These are phyloP conservation scores for Xiphydria camelus DNA, from an alignment of 2,888 invertebrate species.

Conservation along the genomic window DNA sequence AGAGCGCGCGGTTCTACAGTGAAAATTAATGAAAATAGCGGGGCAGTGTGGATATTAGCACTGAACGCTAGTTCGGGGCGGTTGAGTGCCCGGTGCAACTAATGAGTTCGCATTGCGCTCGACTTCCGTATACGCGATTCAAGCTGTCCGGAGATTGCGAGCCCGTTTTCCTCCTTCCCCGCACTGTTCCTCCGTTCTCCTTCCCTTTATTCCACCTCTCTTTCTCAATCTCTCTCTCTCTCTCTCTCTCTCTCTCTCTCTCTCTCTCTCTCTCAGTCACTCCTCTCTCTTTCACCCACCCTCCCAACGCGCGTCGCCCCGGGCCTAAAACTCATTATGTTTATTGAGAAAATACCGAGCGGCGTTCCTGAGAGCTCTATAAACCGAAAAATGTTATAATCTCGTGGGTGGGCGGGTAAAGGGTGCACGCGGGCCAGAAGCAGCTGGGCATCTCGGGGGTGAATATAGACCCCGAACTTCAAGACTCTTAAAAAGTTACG, in stretches of 20 bases:
- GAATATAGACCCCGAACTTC: slow-evolving; percentile 9
- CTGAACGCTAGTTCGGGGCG: no score
- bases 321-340: slow-evolving; percentile 11
- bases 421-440: background rate
- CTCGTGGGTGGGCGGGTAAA: background rate
- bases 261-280: no score
- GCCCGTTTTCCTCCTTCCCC: slow-evolving; percentile 3
- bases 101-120: background rate
- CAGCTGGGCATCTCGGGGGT: slow-evolving; percentile 10
- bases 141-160: slow-evolving; percentile 12
- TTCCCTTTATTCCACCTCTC: no score
- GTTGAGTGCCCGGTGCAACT: background rate
- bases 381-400: slow-evolving; percentile 16
- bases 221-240: no score
- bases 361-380: slow-evolving; percentile 10
- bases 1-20: no score
- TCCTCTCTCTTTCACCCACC: background rate
- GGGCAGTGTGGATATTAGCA: no score
- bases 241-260: no score
- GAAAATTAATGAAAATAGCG: no score
- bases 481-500: slow-evolving; percentile 14
- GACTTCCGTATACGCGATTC: slow-evolving; percentile 1
- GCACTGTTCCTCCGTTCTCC: no score
- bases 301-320: background rate
- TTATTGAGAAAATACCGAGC: slow-evolving; percentile 16